A percentile compares a stretch with the other conserved stretches of the same genome.
phyloP scores from a whole-genome alignment of 2,113 vertebrate genomes.

The Thamnophis sirtalis region DNA sequence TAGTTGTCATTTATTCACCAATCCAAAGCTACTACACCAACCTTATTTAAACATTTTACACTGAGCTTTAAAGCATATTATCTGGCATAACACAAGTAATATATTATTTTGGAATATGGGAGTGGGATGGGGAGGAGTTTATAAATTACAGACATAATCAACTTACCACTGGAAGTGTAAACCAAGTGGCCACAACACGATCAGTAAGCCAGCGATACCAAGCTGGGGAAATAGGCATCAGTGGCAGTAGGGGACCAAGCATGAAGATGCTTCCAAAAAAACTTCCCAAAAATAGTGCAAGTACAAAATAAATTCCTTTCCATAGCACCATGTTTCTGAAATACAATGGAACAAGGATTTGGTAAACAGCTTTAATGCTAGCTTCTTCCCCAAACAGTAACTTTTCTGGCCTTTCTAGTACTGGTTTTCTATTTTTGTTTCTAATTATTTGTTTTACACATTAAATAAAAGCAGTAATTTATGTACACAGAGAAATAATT shows the following conservation, averaged over 20 bases:
- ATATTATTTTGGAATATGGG: neutral
- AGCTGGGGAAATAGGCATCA: conserved; percentile 86
- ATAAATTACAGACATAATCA: neutral
- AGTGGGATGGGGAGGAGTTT: neutral
- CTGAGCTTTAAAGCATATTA: neutral
- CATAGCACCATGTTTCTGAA: conserved; percentile 88
- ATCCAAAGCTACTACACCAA: neutral
- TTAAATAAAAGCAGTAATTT: neutral
- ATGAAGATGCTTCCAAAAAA: conserved; percentile 95
- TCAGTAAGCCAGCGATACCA: conserved; percentile 97
- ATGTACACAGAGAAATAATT: conserved; percentile 26
- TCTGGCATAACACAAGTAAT: neutral
- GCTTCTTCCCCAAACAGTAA: neutral
- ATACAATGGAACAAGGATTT: conserved; percentile 26
- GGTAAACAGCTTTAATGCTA: conserved; percentile 2
- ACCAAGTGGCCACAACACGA: conserved; percentile 90
- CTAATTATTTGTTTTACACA: neutral
- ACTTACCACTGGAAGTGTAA: conserved; percentile 94
- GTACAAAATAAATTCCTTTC: conserved; percentile 87
- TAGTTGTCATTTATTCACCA: neutral
- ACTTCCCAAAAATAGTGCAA: conserved; percentile 87
- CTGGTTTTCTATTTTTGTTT: neutral
- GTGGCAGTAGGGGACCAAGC: conserved; percentile 86
- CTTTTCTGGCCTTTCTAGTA: rapidly evolving
- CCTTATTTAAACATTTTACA: neutral